Evolutionary conservation across 2,797 vertebrate genomes (phyloP).

Genomic region (Sciurus carolinensis): DNA sequence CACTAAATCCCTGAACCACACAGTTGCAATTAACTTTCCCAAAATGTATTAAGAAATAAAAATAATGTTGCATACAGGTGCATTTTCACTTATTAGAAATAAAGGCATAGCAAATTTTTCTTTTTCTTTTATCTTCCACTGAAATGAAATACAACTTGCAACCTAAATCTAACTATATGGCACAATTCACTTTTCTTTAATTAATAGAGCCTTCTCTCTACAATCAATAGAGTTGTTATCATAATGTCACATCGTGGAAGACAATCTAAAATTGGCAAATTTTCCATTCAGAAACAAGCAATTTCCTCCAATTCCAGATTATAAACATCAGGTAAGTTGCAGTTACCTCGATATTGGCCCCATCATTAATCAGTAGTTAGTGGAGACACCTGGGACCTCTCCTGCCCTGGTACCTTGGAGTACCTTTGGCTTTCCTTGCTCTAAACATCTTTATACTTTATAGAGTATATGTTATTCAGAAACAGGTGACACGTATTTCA

Average conservation of each 20-base stretch:
- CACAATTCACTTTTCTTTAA: slow-evolving; percentile 36
- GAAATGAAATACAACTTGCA: slow-evolving; percentile 72
- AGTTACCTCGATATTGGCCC: background rate
- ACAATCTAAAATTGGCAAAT: slow-evolving; percentile 45
- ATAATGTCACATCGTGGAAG: slow-evolving; percentile 14
- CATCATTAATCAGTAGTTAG: background rate
- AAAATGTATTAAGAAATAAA: slow-evolving; percentile 87
- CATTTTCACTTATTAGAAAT: slow-evolving; percentile 85
- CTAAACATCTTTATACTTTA: slow-evolving; percentile 26
- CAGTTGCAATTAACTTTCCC: slow-evolving; percentile 90
- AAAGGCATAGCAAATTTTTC: slow-evolving; percentile 78
- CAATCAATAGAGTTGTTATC: slow-evolving; percentile 3
- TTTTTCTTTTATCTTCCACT: slow-evolving; percentile 78
- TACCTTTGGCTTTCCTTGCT: background rate
- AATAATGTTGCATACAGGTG: slow-evolving; percentile 87
- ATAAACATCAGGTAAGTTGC: background rate
- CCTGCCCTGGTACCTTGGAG: background rate
- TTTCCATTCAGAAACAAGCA: slow-evolving; percentile 21
- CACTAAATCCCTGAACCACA: slow-evolving; percentile 94
- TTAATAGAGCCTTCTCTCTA: background rate
- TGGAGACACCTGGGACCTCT: background rate
- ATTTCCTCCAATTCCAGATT: background rate
- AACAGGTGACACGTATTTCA: slow-evolving; percentile 23
- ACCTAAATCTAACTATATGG: background rate
- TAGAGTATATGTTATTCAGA: slow-evolving; percentile 48